Conservation (phyloP, 2,113 vertebrate species). For the Bos javanicus region DNA sequence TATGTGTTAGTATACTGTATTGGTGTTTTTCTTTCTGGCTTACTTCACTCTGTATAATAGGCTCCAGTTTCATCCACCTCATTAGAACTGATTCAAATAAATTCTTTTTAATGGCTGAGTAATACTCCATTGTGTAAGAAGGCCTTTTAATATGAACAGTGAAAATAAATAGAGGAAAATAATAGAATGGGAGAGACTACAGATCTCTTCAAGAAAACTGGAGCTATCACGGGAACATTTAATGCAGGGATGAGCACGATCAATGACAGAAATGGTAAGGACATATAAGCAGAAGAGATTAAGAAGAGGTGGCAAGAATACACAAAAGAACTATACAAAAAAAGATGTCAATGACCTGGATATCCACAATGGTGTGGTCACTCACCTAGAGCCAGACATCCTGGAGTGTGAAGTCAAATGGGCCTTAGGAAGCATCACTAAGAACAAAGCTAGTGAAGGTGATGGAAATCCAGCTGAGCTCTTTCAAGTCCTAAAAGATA, state of each 20-base stretch:
- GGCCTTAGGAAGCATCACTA: not conserved
- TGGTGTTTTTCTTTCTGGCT: no score
- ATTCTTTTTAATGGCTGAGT: no score
- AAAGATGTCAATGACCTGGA: not conserved
- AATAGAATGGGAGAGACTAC: not conserved
- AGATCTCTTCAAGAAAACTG: not conserved
- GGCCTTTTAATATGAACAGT: not conserved
- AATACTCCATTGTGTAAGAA: not conserved
- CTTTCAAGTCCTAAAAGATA: not conserved
- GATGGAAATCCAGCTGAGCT: not conserved
- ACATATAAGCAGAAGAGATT: not conserved
- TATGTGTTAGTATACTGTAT: no score
- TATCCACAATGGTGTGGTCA: not conserved
- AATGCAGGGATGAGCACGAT: not conserved
- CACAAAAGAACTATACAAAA: not conserved
- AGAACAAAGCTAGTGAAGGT: not conserved
- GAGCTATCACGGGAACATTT: not conserved
- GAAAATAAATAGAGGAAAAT: not conserved
- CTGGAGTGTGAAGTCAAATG: not conserved
- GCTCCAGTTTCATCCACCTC: no score
- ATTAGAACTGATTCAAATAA: no score
- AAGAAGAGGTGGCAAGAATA: not conserved
- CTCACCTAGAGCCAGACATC: not conserved
- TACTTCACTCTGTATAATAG: no score
- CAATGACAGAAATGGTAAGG: not conserved